Base-by-base conservation (phyloP, 2,888 invertebrate genomes). In the Erynnis tages region DNA sequence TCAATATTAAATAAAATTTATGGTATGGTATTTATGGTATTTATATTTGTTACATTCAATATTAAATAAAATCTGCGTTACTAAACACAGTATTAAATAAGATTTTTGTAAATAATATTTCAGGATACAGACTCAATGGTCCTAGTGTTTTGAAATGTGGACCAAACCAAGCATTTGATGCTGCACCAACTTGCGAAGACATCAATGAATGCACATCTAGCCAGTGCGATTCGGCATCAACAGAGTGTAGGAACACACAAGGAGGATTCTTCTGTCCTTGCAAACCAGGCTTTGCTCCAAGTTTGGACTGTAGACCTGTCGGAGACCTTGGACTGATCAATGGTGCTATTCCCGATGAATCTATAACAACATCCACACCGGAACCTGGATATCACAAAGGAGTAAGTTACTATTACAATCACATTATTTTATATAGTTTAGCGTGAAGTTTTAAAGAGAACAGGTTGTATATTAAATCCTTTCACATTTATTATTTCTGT, bases 191-290 rank as follows among this genome's bases (percentile, higher is more conserved):
- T 55, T 97, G 97, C 71, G 96, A 97, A 88, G 97, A 97, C 75
- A 94, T 97, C 56, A 97, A 97, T 68, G 97, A 97, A 83, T 97
- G 97, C 76, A 91, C 93, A 2, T 95, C 93, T 59, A 96, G 95
- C 54, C 97, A 97, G 76, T 98, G 97, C 76, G 97, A 97, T 71
- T 86, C 94, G 16, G 95, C 96, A 0, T 97, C 97, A 0, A 97
- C 97, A 0, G 96, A 97, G 76, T 97, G 97, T 75, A 93, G 94
- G 61, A 98, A 98, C 71, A 94, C 94, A 3, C 93, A 94, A 37
- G 97, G 97, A 32, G 95, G 95, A 13, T 97, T 97, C 86, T 94
- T 93, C 64, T 98, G 97, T 72, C 95, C 96, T 63, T 98, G 97
- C 69, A 92, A 94, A 54, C 81, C 93, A 58, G 97, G 97, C 30